Evolutionary conservation across 1,140 invertebrate species (phyloP).

Genomic region (Rhagoletis pomonella): DNA sequence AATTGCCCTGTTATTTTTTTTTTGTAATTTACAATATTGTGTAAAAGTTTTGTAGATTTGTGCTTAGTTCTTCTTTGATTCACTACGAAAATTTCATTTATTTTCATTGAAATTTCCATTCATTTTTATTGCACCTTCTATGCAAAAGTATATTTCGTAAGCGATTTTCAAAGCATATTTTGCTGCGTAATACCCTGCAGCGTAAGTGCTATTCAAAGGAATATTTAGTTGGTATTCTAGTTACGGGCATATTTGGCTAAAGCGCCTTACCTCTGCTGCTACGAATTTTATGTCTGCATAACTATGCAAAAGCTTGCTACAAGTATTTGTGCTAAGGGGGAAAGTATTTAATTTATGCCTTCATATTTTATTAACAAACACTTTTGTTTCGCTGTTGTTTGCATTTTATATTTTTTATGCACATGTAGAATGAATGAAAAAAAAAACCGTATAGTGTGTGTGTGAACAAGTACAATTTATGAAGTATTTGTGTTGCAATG

Average conservation of each 20-base stretch:
- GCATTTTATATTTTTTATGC: neutral
- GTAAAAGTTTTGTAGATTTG: too few relatives aligned
- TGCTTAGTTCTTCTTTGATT: too few relatives aligned
- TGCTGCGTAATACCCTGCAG: neutral
- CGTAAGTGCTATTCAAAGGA: neutral
- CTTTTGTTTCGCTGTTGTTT: neutral
- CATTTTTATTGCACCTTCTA: too few relatives aligned
- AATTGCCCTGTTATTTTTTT: too few relatives aligned
- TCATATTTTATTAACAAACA: neutral
- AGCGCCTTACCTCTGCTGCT: neutral
- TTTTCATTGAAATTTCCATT: too few relatives aligned
- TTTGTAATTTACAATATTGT: too few relatives aligned
- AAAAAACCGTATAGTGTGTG: neutral
- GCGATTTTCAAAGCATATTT: neutral
- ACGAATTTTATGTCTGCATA: neutral
- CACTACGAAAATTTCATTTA: too few relatives aligned
- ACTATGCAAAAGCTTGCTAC: neutral
- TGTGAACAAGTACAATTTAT: neutral
- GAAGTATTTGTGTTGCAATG: conserved; percentile 40
- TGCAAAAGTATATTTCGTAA: too few relatives aligned
- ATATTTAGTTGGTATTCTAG: neutral
- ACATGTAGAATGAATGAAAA: too few relatives aligned
- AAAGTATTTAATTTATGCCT: neutral
- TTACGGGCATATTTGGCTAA: neutral
- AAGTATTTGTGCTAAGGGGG: too few relatives aligned